Conservation (phyloP, 2,113 vertebrate species). For the Nyctereutes procyonoides region DNA sequence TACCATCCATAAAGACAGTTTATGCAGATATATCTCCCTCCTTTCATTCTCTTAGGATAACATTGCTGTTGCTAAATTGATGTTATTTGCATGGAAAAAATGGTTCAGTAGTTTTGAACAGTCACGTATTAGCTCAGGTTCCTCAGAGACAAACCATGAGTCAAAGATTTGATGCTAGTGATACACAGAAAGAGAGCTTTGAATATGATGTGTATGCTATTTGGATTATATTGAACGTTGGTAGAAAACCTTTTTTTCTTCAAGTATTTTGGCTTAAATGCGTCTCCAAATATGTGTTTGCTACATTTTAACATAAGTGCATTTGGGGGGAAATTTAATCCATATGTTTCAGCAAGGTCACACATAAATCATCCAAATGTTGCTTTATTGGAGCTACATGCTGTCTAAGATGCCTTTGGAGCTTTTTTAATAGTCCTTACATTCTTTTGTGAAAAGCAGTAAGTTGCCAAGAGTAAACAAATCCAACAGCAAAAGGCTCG, state of each 20-base stretch:
- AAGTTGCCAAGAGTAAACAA: conserved; percentile 76
- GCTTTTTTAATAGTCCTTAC: conserved; percentile 28
- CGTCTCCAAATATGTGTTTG: conserved; percentile 56
- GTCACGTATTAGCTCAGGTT: not conserved
- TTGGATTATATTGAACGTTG: not conserved
- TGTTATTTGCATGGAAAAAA: conserved; percentile 3
- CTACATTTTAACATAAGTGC: conserved; percentile 47
- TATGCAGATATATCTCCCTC: not conserved
- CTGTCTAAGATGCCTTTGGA: conserved; percentile 53
- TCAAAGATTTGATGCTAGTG: not conserved
- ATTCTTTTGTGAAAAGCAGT: conserved; percentile 60
- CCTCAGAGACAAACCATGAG: not conserved
- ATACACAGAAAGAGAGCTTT: not conserved
- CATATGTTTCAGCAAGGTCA: conserved; percentile 57
- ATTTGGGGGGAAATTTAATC: conserved; percentile 72
- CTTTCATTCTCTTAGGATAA: not conserved
- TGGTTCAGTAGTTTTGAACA: not conserved
- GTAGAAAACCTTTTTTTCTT: not conserved
- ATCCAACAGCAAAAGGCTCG: conserved; percentile 60
- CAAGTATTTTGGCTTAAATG: conserved; percentile 39
- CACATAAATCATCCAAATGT: conserved; percentile 58
- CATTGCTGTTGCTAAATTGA: not conserved
- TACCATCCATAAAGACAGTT: not conserved
- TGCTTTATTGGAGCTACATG: conserved; percentile 54
- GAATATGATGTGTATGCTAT: not conserved